A percentile compares a stretch with the other conserved stretches of the same genome.
phyloP scores from a whole-genome alignment of 2,888 invertebrate species.

The Meta bourneti region DNA sequence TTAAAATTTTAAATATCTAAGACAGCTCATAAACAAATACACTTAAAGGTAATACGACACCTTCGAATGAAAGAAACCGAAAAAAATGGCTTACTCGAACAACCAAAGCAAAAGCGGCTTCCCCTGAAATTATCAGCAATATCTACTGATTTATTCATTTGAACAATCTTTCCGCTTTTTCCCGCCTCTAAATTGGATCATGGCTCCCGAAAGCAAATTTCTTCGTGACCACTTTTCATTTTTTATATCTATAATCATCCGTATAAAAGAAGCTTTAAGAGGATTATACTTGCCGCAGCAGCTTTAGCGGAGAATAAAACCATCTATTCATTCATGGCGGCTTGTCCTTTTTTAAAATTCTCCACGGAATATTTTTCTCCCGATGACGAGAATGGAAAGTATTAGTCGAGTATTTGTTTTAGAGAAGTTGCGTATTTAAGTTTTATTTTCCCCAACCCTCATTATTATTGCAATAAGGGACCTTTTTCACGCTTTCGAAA shows the following conservation, averaged over 20 bases:
- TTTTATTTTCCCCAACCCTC: background rate
- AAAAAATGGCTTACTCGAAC: too few species aligned
- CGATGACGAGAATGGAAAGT: background rate
- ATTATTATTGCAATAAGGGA: background rate
- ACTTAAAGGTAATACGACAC: too few species aligned
- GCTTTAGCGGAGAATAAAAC: background rate
- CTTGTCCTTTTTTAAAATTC: background rate
- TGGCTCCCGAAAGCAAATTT: background rate
- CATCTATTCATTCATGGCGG: background rate
- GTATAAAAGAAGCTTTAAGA: conserved; percentile 1
- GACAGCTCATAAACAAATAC: too few species aligned
- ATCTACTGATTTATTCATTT: background rate
- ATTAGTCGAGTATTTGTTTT: background rate
- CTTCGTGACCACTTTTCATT: background rate
- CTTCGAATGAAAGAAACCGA: too few species aligned
- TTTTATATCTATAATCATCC: background rate
- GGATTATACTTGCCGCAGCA: background rate
- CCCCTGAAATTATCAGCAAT: background rate
- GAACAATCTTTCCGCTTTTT: background rate
- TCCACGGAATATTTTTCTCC: background rate
- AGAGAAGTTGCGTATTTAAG: background rate
- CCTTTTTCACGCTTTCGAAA: background rate
- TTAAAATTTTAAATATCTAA: too few species aligned
- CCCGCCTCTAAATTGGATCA: background rate
- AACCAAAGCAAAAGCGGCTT: background rate